Conservation (phyloP, 2,888 invertebrate genomes). For the Nasonovia ribisnigri region DNA sequence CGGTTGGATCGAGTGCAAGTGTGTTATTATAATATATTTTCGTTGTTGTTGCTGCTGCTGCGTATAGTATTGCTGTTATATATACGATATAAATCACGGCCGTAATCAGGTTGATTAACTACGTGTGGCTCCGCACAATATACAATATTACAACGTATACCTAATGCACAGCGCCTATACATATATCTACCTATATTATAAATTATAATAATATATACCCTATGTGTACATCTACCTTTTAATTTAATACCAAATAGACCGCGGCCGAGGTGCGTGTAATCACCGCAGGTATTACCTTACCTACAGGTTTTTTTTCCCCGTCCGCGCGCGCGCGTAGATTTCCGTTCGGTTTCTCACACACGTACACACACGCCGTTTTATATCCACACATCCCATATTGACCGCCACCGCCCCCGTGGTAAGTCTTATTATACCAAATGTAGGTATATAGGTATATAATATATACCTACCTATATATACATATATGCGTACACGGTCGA, state of each 20-base stretch:
- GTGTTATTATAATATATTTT: constrained; percentile 1
- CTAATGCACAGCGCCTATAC: not conserved
- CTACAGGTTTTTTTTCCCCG: not conserved
- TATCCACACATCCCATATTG: not conserved
- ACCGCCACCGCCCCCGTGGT: not conserved
- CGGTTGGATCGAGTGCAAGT: not conserved
- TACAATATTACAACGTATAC: not conserved
- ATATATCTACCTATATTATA: not conserved
- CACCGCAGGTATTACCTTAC: constrained; percentile 35
- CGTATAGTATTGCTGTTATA: not conserved
- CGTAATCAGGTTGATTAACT: constrained; percentile 30
- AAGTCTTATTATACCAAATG: not conserved
- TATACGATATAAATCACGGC: constrained; percentile 27
- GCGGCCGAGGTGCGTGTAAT: constrained; percentile 24
- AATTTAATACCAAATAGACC: constrained; percentile 50
- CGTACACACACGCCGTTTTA: not conserved
- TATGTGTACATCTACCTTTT: not conserved
- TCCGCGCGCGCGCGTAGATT: not conserved
- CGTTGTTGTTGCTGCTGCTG: not conserved
- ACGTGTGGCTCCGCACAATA: constrained; percentile 25
- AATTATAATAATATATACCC: not conserved
- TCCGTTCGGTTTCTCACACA: not conserved
- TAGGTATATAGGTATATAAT: no score
- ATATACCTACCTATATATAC: no score
- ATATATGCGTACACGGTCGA: not conserved